phyloP scores from a whole-genome alignment of 2,797 vertebrate genomes.

The Mus minutoides region DNA sequence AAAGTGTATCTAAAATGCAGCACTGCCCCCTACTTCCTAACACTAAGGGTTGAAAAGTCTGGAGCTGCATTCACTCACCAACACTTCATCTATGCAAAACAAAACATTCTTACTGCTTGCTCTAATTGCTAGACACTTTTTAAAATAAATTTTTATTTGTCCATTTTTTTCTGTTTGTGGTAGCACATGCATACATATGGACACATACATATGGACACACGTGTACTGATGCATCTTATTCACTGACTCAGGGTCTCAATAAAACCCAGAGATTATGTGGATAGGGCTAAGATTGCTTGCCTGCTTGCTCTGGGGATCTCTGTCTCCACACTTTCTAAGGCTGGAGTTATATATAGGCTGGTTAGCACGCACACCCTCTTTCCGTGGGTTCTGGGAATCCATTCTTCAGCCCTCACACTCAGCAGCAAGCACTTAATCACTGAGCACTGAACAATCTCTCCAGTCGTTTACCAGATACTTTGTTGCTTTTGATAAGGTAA shows the following conservation, averaged over 20 bases:
- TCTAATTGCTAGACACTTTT: background rate
- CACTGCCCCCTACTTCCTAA: constrained; percentile 9
- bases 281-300: background rate
- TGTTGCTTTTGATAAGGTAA: constrained; percentile 1
- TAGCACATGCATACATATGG: background rate
- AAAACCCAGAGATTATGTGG: background rate
- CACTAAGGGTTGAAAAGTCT: background rate
- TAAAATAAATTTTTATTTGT: background rate
- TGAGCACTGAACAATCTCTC: background rate
- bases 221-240: too few relatives aligned
- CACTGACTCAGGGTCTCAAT: background rate
- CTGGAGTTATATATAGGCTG: background rate
- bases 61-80: background rate
- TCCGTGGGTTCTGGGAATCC: background rate
- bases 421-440: background rate
- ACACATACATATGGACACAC: background rate
- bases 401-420: background rate
- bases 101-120: background rate
- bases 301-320: too few relatives aligned
- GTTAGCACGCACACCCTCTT: background rate
- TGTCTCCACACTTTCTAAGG: background rate
- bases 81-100: background rate
- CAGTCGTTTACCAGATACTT: background rate
- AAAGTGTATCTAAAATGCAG: constrained; percentile 9
- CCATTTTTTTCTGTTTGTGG: background rate